Conservation (phyloP, 2,797 vertebrate genomes). For the Protonibea diacanthus region DNA sequence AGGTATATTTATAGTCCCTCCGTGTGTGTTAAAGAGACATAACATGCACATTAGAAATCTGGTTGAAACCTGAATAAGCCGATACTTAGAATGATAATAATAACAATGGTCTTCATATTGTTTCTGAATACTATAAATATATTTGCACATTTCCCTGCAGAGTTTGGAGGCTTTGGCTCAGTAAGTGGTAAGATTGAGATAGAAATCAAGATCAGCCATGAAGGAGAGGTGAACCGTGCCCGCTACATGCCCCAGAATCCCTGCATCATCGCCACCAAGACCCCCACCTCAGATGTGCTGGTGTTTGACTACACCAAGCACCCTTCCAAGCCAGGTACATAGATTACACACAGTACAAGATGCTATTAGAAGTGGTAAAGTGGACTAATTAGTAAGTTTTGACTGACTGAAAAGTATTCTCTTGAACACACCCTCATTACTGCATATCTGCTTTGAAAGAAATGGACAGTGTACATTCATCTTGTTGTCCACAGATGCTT, state of each 20-base stretch:
- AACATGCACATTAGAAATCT: not conserved
- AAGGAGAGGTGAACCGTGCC: constrained; percentile 96
- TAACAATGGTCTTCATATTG: not conserved
- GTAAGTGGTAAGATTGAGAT: constrained; percentile 97
- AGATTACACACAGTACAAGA: not conserved
- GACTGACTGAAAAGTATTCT: not conserved
- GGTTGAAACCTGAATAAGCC: not conserved
- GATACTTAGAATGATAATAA: no score
- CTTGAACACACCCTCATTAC: not conserved
- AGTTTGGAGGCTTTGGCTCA: constrained; percentile 97
- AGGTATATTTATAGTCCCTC: not conserved
- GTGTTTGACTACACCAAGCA: constrained; percentile 98
- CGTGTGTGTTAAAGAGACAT: not conserved
- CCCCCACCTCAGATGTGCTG: constrained; percentile 95
- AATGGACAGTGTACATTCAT: not conserved
- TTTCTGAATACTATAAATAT: not conserved
- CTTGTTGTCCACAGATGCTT: constrained; percentile 84
- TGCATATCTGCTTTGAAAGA: not conserved
- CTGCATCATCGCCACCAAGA: constrained; percentile 97
- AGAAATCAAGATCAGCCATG: constrained; percentile 97
- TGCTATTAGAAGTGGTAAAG: not conserved
- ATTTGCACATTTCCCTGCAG: constrained; percentile 69
- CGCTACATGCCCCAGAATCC: constrained; percentile 98
- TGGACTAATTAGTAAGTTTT: not conserved
- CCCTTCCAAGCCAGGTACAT: constrained; percentile 94